Percentiles rank a stretch among this genome's conserved stretches.
phyloP scores from a whole-genome alignment of 2,113 vertebrate species.

The Siniperca knerii region DNA sequence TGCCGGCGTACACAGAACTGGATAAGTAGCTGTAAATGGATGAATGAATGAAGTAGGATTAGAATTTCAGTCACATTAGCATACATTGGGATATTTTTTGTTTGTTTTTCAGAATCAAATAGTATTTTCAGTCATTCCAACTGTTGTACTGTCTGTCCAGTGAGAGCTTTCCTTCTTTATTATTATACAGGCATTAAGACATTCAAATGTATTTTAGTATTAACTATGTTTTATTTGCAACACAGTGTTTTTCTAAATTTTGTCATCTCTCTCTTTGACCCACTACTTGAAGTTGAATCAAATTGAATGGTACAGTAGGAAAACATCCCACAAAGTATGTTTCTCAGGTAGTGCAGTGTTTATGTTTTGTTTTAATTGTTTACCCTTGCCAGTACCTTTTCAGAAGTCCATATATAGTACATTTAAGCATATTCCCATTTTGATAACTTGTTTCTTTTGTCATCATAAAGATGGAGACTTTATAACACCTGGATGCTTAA shows the following conservation, averaged over 20 bases:
- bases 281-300: background rate
- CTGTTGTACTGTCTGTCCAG: background rate
- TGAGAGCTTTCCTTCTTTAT: background rate
- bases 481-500: background rate
- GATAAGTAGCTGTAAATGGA: background rate
- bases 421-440: background rate
- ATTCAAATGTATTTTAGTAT: background rate
- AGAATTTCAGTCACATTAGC: background rate
- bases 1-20: background rate
- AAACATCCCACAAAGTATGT: too few relatives aligned
- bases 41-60: background rate
- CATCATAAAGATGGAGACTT: background rate
- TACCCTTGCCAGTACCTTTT: background rate
- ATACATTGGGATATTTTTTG: background rate
- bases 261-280: background rate
- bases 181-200: too few relatives aligned
- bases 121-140: background rate
- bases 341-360: background rate
- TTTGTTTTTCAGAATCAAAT: too few relatives aligned
- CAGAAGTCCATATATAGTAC: background rate
- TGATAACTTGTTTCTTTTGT: background rate
- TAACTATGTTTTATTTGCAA: too few relatives aligned
- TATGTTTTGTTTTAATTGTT: background rate
- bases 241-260: background rate
- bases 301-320: background rate